These are phyloP conservation scores for Diarsia rubi DNA, from an alignment of 2,888 invertebrate species.

Conservation along the genomic window DNA sequence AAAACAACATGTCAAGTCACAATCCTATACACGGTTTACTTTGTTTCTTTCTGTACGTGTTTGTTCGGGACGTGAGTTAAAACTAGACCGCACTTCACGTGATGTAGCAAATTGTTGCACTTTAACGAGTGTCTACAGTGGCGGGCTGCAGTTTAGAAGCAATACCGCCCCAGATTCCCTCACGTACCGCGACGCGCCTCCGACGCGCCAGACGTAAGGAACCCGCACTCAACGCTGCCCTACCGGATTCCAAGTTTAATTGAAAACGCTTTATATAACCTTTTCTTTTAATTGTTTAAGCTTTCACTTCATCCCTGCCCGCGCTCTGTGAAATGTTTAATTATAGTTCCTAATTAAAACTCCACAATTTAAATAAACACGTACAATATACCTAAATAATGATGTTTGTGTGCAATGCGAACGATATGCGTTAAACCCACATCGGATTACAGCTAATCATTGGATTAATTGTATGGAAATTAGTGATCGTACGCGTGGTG, in stretches of 20 bases:
- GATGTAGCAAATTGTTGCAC: constrained; percentile 83
- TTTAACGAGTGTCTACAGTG: constrained; percentile 79
- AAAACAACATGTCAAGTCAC: constrained; percentile 49
- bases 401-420: constrained; percentile 70
- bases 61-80: constrained; percentile 68
- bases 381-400: constrained; percentile 64
- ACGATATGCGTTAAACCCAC: constrained; percentile 77
- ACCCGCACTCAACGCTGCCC: constrained; percentile 77
- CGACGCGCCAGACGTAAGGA: constrained; percentile 74
- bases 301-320: constrained; percentile 70
- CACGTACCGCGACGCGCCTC: constrained; percentile 72
- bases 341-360: constrained; percentile 72
- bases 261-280: constrained; percentile 86
- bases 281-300: constrained; percentile 86
- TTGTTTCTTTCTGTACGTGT: constrained; percentile 66
- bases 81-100: constrained; percentile 71
- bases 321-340: constrained; percentile 72
- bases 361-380: constrained; percentile 68
- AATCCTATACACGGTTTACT: constrained; percentile 49
- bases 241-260: constrained; percentile 86
- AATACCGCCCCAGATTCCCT: constrained; percentile 80
- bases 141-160: constrained; percentile 75
- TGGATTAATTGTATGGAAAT: constrained; percentile 88
- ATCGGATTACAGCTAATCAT: constrained; percentile 85
- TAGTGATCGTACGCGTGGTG: constrained; percentile 82